Evolutionary conservation across 1,140 invertebrate genomes (phyloP).

Genomic region (Drosophila chauvacae): DNA sequence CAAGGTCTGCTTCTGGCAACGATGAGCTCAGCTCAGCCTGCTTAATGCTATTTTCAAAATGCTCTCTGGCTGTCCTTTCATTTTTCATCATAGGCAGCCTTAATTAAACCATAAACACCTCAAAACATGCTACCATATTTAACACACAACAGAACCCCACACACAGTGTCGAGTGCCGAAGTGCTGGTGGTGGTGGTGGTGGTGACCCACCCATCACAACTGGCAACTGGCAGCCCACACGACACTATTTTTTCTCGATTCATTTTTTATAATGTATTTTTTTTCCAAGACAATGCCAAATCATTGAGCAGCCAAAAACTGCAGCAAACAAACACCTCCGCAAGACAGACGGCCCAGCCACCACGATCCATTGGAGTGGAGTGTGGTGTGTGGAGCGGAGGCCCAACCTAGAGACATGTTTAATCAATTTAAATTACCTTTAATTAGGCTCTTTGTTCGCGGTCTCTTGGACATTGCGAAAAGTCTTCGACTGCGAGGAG

Average conservation of each 20-base stretch:
- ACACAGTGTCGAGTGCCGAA: slow-evolving; percentile 14
- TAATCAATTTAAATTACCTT: slow-evolving; percentile 83
- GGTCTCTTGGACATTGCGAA: slow-evolving; percentile 52
- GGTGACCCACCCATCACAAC: slow-evolving; percentile 49
- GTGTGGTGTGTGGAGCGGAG: slow-evolving; percentile 14
- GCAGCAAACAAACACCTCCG: slow-evolving; percentile 69
- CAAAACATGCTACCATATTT: slow-evolving; percentile 74
- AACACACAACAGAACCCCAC: slow-evolving; percentile 56
- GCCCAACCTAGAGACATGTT: slow-evolving; percentile 72
- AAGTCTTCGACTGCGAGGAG: slow-evolving; percentile 7
- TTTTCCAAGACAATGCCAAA: slow-evolving; percentile 68
- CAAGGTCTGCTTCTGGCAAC: slow-evolving; percentile 43
- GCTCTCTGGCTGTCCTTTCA: slow-evolving; percentile 48
- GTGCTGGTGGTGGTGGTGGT: slow-evolving; percentile 1
- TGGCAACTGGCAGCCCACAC: slow-evolving; percentile 67
- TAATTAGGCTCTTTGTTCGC: slow-evolving; percentile 75
- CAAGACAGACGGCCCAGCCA: slow-evolving; percentile 37
- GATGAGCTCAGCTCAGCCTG: slow-evolving; percentile 41
- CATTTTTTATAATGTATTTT: slow-evolving; percentile 32
- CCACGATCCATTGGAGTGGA: slow-evolving; percentile 33
- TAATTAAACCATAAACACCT: slow-evolving; percentile 81
- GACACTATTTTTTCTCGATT: slow-evolving; percentile 29
- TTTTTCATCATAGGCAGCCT: slow-evolving; percentile 62
- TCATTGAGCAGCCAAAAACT: slow-evolving; percentile 64
- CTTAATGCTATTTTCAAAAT: slow-evolving; percentile 1